Conservation (phyloP, 23 tunicate genomes). For the Clavelina lepadiformis region DNA sequence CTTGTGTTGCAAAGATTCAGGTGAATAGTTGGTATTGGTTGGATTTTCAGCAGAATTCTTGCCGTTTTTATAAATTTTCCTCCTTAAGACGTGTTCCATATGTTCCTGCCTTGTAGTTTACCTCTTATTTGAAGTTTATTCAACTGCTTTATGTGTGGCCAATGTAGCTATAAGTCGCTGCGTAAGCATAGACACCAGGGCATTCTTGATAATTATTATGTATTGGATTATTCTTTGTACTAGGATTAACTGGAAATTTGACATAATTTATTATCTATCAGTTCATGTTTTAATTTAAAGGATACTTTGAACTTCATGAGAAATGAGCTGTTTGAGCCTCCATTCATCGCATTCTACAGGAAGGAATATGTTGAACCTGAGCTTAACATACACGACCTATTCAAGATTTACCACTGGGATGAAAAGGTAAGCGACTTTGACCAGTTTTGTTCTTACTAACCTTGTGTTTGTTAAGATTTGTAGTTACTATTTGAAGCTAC, state of each 20-base stretch:
- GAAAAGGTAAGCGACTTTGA: constrained; percentile 64
- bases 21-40: too few species aligned
- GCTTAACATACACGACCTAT: constrained; percentile 73
- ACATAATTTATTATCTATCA: not conserved
- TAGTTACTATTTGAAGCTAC: not conserved
- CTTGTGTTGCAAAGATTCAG: constrained; percentile 84
- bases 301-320: constrained; percentile 82
- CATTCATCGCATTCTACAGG: constrained; percentile 89
- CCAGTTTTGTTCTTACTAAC: not conserved
- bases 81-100: too few species aligned
- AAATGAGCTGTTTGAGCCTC: constrained; percentile 81
- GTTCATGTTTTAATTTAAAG: too few species aligned
- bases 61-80: too few species aligned
- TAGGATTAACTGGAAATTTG: not conserved
- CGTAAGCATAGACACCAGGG: not conserved
- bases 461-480: not conserved
- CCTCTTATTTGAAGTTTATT: too few species aligned
- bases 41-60: too few species aligned
- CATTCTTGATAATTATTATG: too few species aligned
- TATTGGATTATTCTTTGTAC: not conserved
- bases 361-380: constrained; percentile 95
- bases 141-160: too few species aligned
- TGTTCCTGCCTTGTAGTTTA: too few species aligned
- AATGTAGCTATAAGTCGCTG: too few species aligned
- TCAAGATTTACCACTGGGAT: constrained; percentile 93